Evolutionary conservation across 2,888 invertebrate genomes (phyloP), one percentile per base, ranked within the genome.

Genomic region (Acanthococcus lagerstroemiae): DNA sequence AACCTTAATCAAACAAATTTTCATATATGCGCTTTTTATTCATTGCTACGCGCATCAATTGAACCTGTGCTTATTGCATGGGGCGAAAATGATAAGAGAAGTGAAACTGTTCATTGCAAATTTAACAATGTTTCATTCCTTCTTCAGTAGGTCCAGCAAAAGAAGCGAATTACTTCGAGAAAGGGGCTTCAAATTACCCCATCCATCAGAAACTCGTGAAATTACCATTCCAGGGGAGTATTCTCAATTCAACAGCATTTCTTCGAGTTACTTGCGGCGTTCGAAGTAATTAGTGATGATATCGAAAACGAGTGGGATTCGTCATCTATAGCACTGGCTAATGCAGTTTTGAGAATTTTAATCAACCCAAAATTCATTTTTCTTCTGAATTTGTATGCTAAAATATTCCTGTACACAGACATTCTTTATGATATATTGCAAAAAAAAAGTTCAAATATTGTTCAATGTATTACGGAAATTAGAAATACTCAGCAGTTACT

Each of bases 31-130:
- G 25, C 46, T 63, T 30, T 67, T 67, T 67, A 52, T 67, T 50
- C 63, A 63, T 55, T 56, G 56, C 26, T 56, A 63, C 27, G 50
- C 56, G 5, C 55, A 63, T 61, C 56, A 63, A 21, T 26, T 67
- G 27, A 67, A 67, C 22, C 48, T 63, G n/a, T 25, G 55, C 27
- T 48, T 67, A 19, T 30, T 63, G 19, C 48, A 67, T 24, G 56
- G 52, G 0, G 46, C 63, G 1, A 63, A 67, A 67, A 55, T n/a
- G n/a, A 63, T 67, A 45, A 50, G 56, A 50, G 25, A 46, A 25
- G 67, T 67, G 12, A 67, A 67, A 50, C 25, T 50, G 1, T 67
- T 67, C 27, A 67, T 67, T 24, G 26, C 45, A 7, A 61, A 67
- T 56, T 22, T 67, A 19, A 63, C 56, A 12, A 55, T 61, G 54